Conservation (phyloP, 2,113 vertebrate species). For the Amphiprion percula region DNA sequence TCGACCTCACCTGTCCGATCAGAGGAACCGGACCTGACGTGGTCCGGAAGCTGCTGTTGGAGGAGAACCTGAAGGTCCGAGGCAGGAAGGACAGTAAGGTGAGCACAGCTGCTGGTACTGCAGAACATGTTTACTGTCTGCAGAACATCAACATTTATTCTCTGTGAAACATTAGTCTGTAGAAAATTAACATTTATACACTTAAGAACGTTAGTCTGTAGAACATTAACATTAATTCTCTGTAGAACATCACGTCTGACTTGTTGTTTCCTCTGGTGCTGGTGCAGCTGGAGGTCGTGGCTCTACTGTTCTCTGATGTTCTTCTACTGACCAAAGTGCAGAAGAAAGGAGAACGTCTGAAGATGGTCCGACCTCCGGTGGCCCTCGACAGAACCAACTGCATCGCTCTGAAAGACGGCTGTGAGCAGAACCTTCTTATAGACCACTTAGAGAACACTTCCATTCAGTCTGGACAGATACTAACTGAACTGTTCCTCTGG, state of each 20-base stretch:
- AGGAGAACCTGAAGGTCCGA: constrained; percentile 84
- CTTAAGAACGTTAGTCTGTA: too few species aligned
- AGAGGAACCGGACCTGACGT: constrained; percentile 73
- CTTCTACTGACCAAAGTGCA: constrained; percentile 88
- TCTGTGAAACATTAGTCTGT: too few species aligned
- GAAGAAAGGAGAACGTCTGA: constrained; percentile 86
- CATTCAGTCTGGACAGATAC: not conserved
- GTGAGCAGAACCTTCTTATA: constrained; percentile 72
- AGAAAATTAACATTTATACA: not conserved
- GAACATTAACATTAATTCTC: too few species aligned
- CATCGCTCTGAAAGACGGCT: constrained; percentile 82
- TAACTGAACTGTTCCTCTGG: not conserved
- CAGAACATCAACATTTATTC: not conserved
- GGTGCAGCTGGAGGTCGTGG: constrained; percentile 84
- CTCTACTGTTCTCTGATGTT: constrained; percentile 89
- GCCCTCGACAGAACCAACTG: constrained; percentile 85
- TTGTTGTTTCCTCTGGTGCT: not conserved
- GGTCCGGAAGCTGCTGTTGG: constrained; percentile 85
- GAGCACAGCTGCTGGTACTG: constrained; percentile 25
- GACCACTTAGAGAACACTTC: not conserved
- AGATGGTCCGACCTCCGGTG: constrained; percentile 87
- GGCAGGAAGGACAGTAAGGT: constrained; percentile 89
- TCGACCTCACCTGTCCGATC: constrained; percentile 85
- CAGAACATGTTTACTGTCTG: too few species aligned
- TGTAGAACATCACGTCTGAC: not conserved